These are phyloP conservation scores for Antheraea mylitta DNA, from an alignment of 1,140 invertebrate genomes.

Conservation along the genomic window DNA sequence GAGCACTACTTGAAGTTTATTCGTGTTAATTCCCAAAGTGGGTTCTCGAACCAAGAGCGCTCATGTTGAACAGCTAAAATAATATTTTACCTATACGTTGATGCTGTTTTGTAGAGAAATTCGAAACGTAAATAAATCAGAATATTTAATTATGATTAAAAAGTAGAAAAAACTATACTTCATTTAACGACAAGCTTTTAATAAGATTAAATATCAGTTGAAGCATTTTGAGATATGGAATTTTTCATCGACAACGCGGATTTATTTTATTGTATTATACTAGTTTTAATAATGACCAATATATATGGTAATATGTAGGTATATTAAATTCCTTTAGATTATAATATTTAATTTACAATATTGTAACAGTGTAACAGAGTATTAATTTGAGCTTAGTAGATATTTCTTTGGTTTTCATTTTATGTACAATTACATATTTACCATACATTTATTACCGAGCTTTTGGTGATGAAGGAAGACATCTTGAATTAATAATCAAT, in stretches of 20 bases:
- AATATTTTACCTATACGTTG: not conserved
- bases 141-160: not conserved
- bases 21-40: constrained; percentile 1
- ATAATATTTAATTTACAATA: too few relatives aligned
- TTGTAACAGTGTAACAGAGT: too few relatives aligned
- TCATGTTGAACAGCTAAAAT: constrained; percentile 1
- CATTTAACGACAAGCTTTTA: not conserved
- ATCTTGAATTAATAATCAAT: too few relatives aligned
- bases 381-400: too few relatives aligned
- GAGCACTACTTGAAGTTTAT: not conserved
- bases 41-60: not conserved
- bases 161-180: not conserved
- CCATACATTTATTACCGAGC: too few relatives aligned
- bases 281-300: not conserved
- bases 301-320: not conserved
- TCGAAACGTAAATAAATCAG: not conserved
- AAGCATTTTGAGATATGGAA: not conserved
- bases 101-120: not conserved
- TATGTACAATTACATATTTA: too few relatives aligned
- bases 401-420: too few relatives aligned
- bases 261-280: constrained; percentile 1
- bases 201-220: not conserved
- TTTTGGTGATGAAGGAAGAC: too few relatives aligned
- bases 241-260: not conserved
- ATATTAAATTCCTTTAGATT: too few relatives aligned